Conservation (phyloP, 2,888 invertebrate genomes). For the Torymus texanus region DNA sequence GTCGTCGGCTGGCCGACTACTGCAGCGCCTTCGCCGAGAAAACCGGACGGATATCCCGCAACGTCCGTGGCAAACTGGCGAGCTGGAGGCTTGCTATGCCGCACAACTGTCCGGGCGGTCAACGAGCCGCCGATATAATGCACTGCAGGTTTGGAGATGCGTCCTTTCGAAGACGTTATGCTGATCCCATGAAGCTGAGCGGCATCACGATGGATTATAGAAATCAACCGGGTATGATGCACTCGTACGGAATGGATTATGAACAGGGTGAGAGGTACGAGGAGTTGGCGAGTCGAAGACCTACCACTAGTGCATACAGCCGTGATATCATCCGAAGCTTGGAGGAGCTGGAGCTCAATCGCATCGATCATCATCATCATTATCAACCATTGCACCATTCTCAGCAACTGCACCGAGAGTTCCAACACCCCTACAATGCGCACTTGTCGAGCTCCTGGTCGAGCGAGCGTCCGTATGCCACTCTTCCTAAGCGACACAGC, state of each 20-base stretch:
- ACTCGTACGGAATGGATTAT: constrained; percentile 52
- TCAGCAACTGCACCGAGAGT: constrained; percentile 16
- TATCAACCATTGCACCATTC: constrained; percentile 12
- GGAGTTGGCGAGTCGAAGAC: constrained; percentile 35
- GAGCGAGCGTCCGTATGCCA: constrained; percentile 63
- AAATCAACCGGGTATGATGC: constrained; percentile 33
- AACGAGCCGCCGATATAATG: constrained; percentile 18
- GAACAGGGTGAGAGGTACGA: constrained; percentile 52
- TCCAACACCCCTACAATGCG: constrained; percentile 26
- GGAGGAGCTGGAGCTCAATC: constrained; percentile 53
- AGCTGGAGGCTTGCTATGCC: constrained; percentile 42
- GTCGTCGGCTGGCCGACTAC: constrained; percentile 66
- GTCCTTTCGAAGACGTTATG: constrained; percentile 17
- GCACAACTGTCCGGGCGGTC: constrained; percentile 16
- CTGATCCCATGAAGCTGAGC: background rate
- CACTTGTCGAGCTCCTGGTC: constrained; percentile 35
- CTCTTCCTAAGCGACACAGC: constrained; percentile 64
- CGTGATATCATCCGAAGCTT: constrained; percentile 53
- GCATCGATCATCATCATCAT: constrained; percentile 21
- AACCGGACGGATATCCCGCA: constrained; percentile 67
- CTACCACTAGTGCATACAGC: constrained; percentile 39
- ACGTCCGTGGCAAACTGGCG: constrained; percentile 59
- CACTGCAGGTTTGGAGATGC: constrained; percentile 12
- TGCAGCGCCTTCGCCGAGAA: constrained; percentile 70
- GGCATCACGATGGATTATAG: background rate